Conservation (phyloP, 2,797 vertebrate genomes). For the Malacoctenus gilli region DNA sequence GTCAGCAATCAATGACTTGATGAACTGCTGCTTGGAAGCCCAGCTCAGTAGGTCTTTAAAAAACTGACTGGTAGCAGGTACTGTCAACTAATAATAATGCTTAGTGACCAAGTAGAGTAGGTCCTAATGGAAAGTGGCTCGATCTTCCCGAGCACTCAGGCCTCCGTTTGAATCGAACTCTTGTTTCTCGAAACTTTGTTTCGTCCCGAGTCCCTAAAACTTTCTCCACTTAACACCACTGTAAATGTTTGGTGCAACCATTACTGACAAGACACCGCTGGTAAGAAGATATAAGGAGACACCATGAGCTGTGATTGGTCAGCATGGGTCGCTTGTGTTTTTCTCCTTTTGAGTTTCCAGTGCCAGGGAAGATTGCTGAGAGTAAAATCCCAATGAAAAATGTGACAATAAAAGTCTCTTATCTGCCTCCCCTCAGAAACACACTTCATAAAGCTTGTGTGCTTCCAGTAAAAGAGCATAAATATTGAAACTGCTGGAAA, state of each 20-base stretch:
- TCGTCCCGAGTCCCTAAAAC: background rate
- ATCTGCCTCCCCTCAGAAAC: slow-evolving; percentile 14
- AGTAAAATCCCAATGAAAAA: slow-evolving; percentile 8
- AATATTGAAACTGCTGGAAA: slow-evolving; percentile 2
- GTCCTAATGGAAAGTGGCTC: no score
- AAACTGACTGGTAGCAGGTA: no score
- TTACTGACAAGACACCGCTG: no score
- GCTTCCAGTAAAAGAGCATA: slow-evolving; percentile 7
- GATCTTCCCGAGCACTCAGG: background rate
- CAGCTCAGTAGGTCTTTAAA: no score
- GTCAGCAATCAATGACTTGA: no score
- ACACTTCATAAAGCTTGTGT: background rate
- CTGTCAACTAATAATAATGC: no score
- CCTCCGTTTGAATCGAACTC: background rate
- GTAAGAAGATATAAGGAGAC: background rate
- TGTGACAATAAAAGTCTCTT: background rate
- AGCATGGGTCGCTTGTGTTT: background rate
- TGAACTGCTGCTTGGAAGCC: no score
- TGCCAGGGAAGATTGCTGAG: background rate
- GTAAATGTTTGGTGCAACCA: background rate
- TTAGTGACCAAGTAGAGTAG: no score
- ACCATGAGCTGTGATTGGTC: background rate
- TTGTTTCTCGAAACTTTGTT: background rate
- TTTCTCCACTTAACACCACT: background rate
- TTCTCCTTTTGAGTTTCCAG: background rate